Conservation (phyloP, 2,797 vertebrate genomes). For the Rhinophrynus dorsalis region DNA sequence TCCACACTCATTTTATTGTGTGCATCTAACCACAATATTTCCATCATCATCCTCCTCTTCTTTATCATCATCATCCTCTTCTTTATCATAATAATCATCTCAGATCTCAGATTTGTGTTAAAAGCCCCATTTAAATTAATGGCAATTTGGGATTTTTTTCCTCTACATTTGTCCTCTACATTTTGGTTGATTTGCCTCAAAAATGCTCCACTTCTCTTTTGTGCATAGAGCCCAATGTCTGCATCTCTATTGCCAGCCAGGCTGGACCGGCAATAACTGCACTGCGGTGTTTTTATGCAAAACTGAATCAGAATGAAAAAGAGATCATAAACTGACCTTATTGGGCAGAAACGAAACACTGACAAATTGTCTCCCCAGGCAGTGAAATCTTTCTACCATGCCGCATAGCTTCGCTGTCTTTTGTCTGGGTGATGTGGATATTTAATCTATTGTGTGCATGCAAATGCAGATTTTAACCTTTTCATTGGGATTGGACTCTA, state of each 20-base stretch:
- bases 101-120: no score
- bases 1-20: no score
- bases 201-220: no score
- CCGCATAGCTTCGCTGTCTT: neutral
- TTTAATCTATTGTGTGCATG: neutral
- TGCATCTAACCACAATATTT: no score
- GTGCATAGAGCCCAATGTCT: no score
- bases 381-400: conserved; percentile 1
- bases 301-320: neutral
- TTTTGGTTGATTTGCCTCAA: no score
- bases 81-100: no score
- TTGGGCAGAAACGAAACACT: conserved; percentile 13
- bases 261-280: conserved; percentile 49
- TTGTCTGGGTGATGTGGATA: neutral
- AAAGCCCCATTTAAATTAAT: no score
- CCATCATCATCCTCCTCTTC: no score
- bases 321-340: conserved; percentile 5
- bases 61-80: no score
- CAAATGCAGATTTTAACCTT: conserved; percentile 39
- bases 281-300: conserved; percentile 48
- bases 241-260: conserved; percentile 34
- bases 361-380: neutral
- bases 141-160: no score
- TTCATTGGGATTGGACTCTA: conserved; percentile 9
- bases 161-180: no score